These are phyloP conservation scores for Sitta europaea DNA, from an alignment of 2,113 vertebrate species.

Conservation along the genomic window DNA sequence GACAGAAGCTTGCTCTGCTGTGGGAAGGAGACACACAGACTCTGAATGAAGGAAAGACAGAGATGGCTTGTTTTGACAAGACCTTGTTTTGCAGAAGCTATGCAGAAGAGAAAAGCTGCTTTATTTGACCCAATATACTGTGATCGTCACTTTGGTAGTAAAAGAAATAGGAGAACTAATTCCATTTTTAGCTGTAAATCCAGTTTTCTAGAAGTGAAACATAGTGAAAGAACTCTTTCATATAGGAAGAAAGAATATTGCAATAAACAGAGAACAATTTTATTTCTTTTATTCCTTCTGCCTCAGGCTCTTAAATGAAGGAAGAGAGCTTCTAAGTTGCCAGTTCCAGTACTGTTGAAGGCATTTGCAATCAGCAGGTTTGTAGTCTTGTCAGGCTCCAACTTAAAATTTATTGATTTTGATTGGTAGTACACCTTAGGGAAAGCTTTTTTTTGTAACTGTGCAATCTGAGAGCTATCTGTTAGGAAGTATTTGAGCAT, in stretches of 20 bases:
- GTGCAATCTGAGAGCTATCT: background rate
- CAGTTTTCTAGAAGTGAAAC: background rate
- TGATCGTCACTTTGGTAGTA: background rate
- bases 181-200: background rate
- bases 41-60: background rate
- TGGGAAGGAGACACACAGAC: background rate
- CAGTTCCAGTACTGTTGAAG: background rate
- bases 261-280: background rate
- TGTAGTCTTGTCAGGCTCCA: background rate
- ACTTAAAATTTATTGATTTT: background rate
- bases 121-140: background rate
- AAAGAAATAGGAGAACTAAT: background rate
- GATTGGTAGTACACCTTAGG: background rate
- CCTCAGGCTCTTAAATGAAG: background rate
- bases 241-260: background rate
- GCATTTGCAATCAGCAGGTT: background rate
- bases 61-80: background rate
- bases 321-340: background rate
- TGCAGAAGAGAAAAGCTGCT: background rate
- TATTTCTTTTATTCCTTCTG: background rate
- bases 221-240: background rate
- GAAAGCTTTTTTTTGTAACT: background rate
- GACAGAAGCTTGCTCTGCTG: background rate
- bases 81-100: background rate
- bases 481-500: background rate